Percentiles rank a stretch among this genome's conserved stretches.
Evolutionary conservation across 35 echinoderm and acorn worm genomes (phyloP).

Genomic region (Apostichopus japonicus): DNA sequence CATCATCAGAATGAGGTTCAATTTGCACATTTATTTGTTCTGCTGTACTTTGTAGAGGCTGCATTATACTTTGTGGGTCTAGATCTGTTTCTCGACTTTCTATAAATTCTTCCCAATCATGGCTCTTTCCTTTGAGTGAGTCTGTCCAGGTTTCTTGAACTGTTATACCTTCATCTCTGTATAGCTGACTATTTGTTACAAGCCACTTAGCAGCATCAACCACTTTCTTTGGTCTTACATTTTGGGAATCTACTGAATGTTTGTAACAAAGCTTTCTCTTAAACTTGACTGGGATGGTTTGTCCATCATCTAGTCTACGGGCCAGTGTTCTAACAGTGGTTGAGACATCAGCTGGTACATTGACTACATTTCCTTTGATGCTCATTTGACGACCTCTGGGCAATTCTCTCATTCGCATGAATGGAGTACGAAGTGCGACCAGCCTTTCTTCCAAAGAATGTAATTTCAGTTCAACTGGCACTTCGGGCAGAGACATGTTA

Average conservation of each 20-base stretch:
- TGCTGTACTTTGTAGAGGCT: neutral
- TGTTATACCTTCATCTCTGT: conserved; percentile 43
- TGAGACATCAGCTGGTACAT: conserved; percentile 55
- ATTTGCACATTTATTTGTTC: neutral
- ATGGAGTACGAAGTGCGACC: conserved; percentile 53
- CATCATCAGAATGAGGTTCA: conserved; percentile 1
- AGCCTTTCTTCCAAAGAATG: conserved; percentile 55
- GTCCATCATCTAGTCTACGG: conserved; percentile 21
- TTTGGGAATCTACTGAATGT: conserved; percentile 10
- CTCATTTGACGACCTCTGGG: conserved; percentile 55
- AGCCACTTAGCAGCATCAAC: conserved; percentile 52
- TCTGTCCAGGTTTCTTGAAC: conserved; percentile 7
- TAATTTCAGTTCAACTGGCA: conserved; percentile 26
- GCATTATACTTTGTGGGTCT: neutral
- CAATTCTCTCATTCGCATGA: conserved; percentile 65
- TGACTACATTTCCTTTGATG: conserved; percentile 61
- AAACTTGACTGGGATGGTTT: conserved; percentile 48
- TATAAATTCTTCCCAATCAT: conserved; percentile 55
- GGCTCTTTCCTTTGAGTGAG: neutral
- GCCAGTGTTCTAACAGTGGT: conserved; percentile 42
- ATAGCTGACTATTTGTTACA: conserved; percentile 46
- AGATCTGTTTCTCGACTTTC: neutral
- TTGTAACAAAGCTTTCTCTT: conserved; percentile 54
- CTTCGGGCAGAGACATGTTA: conserved; percentile 17
- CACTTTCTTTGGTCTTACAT: conserved; percentile 56